These are phyloP conservation scores for Gortyna flavago DNA, from an alignment of 2,888 invertebrate genomes.

Conservation along the genomic window DNA sequence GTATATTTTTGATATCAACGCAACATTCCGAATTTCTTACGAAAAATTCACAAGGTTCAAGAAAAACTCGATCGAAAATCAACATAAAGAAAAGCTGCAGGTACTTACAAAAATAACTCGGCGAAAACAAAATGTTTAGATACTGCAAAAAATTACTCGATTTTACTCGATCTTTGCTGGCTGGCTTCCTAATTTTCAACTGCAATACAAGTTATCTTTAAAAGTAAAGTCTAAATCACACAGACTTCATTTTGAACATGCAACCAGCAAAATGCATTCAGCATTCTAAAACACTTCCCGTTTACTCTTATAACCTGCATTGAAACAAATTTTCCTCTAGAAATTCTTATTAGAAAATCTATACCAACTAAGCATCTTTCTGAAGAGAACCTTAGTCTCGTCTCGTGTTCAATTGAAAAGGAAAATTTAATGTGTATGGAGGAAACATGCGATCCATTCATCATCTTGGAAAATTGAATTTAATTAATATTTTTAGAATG, in stretches of 20 bases:
- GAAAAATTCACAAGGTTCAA: not conserved
- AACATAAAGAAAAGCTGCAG: not conserved
- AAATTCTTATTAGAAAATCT: slow-evolving; percentile 50
- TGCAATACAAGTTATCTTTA: not conserved
- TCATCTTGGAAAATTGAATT: slow-evolving; percentile 44
- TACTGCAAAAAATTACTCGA: not conserved
- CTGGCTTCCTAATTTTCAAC: not conserved
- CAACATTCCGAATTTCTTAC: not conserved
- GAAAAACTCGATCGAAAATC: not conserved
- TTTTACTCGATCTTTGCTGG: not conserved
- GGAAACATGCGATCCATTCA: slow-evolving; percentile 58
- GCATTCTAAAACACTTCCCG: slow-evolving; percentile 17
- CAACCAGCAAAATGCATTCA: slow-evolving; percentile 4
- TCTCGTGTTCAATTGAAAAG: slow-evolving; percentile 48
- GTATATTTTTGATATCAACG: not conserved
- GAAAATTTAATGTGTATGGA: slow-evolving; percentile 43
- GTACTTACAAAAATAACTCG: not conserved
- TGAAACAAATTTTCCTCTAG: slow-evolving; percentile 35
- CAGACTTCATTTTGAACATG: not conserved
- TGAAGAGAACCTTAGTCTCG: slow-evolving; percentile 26
- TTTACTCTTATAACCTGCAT: slow-evolving; percentile 24
- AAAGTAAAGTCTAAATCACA: not conserved
- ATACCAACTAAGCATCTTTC: slow-evolving; percentile 34
- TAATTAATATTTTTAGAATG: slow-evolving; percentile 26
- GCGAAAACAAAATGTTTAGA: not conserved